Percentiles rank a stretch among this genome's conserved stretches.
Conservation (phyloP, 2,888 invertebrate species). For the Megalurothrips usitatus region DNA sequence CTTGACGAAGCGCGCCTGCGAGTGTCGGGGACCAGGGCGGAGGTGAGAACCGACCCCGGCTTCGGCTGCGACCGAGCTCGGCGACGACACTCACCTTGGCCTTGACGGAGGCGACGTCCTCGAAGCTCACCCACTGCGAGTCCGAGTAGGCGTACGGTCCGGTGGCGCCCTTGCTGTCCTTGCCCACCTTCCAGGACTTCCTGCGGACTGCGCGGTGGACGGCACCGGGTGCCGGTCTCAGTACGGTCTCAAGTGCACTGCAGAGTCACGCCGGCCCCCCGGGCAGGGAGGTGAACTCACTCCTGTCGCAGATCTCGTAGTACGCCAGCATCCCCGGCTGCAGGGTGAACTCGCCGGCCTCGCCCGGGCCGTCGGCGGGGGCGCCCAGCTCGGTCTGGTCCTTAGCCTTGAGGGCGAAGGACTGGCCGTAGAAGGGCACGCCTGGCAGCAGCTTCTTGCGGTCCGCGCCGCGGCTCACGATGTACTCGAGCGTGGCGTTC, state of each 20-base stretch:
- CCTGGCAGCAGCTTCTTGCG: conserved; percentile 80
- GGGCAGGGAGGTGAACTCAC: too few species aligned
- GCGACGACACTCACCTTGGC: conserved; percentile 55
- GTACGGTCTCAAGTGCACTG: background rate
- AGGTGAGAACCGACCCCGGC: background rate
- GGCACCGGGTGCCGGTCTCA: background rate
- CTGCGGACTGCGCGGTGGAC: conserved; percentile 52
- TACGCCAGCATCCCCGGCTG: conserved; percentile 84
- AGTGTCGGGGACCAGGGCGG: background rate
- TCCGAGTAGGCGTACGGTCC: conserved; percentile 74
- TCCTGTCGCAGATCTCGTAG: conserved; percentile 62
- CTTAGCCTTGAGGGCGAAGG: conserved; percentile 60
- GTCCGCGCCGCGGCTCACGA: conserved; percentile 80
- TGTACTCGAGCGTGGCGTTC: conserved; percentile 85
- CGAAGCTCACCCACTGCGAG: conserved; percentile 88
- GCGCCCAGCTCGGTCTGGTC: conserved; percentile 65
- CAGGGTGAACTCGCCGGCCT: conserved; percentile 78
- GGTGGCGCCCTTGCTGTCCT: conserved; percentile 52
- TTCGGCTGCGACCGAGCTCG: background rate
- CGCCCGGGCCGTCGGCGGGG: conserved; percentile 70
- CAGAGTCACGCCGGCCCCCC: background rate
- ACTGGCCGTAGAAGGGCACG: conserved; percentile 84
- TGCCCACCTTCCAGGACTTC: conserved; percentile 63
- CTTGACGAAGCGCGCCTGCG: conserved; percentile 66
- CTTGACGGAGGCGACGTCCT: conserved; percentile 70